Conservation (phyloP, 2,113 vertebrate species). For the Phrynocephalus versicolor region DNA sequence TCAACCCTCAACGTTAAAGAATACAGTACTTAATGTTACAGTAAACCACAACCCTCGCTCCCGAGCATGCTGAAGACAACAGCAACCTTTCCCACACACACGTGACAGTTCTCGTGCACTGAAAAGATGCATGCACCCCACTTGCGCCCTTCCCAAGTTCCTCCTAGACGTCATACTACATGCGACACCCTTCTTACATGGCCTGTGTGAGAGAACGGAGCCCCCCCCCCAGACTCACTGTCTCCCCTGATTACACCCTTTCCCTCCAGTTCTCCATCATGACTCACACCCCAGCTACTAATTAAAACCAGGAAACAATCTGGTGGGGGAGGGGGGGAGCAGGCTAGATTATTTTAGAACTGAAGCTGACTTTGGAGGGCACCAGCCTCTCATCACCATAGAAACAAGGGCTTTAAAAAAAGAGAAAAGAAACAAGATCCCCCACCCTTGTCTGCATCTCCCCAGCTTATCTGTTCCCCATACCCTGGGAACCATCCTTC, state of each 20-base stretch:
- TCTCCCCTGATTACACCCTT: slow-evolving; percentile 33
- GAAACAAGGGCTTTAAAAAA: slow-evolving; percentile 15
- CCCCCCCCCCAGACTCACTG: slow-evolving; percentile 29
- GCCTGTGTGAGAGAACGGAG: background rate
- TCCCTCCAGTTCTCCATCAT: slow-evolving; percentile 9
- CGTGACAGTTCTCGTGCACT: background rate
- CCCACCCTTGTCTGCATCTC: slow-evolving; percentile 10
- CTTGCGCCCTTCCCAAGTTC: background rate
- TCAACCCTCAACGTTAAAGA: background rate
- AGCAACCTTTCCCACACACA: background rate
- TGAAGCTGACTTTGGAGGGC: slow-evolving; percentile 25
- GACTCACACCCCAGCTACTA: slow-evolving; percentile 32
- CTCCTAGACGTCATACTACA: background rate
- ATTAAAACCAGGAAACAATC: slow-evolving; percentile 40
- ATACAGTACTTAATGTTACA: background rate
- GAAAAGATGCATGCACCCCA: background rate
- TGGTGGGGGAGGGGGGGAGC: background rate
- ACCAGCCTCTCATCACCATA: slow-evolving; percentile 23
- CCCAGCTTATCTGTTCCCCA: background rate
- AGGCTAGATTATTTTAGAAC: slow-evolving; percentile 35
- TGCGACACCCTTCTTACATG: background rate
- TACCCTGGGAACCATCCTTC: background rate
- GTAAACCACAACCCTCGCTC: background rate
- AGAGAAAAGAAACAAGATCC: background rate
- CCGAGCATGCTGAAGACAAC: background rate